Conservation (phyloP, 2,888 invertebrate genomes). For the Dione vanillae region DNA sequence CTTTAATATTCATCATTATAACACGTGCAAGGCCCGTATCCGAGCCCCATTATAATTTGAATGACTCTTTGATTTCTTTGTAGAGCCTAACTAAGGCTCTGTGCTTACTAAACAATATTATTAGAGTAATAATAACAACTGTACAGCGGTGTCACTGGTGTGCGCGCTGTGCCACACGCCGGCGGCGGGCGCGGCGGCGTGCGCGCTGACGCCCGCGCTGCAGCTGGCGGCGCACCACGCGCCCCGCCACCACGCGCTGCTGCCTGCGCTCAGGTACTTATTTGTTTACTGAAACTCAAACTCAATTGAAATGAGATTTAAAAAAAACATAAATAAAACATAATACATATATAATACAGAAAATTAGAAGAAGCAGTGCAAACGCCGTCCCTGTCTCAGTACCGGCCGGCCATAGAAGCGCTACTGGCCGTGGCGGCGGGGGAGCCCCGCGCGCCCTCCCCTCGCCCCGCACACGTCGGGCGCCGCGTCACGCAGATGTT, state of each 20-base stretch:
- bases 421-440: slow-evolving; percentile 63
- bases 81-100: no score
- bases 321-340: no score
- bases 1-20: no score
- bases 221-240: slow-evolving; percentile 75
- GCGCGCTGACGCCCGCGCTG: slow-evolving; percentile 69
- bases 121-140: no score
- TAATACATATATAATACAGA: no score
- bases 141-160: slow-evolving; percentile 69
- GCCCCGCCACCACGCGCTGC: slow-evolving; percentile 63
- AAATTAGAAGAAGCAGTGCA: slow-evolving; percentile 76
- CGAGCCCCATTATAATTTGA: no score
- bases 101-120: no score
- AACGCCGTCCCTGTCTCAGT: slow-evolving; percentile 64
- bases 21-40: no score
- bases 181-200: slow-evolving; percentile 57
- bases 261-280: slow-evolving; percentile 69
- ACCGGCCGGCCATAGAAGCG: slow-evolving; percentile 72
- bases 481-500: slow-evolving; percentile 78
- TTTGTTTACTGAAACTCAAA: no score
- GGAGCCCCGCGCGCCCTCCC: slow-evolving; percentile 50
- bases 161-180: slow-evolving; percentile 61
- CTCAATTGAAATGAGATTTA: no score
- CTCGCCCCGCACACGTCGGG: slow-evolving; percentile 68
- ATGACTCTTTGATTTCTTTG: no score